Base-by-base conservation (phyloP, 2,888 invertebrate species). In the Rambutsinella grinnellia region DNA sequence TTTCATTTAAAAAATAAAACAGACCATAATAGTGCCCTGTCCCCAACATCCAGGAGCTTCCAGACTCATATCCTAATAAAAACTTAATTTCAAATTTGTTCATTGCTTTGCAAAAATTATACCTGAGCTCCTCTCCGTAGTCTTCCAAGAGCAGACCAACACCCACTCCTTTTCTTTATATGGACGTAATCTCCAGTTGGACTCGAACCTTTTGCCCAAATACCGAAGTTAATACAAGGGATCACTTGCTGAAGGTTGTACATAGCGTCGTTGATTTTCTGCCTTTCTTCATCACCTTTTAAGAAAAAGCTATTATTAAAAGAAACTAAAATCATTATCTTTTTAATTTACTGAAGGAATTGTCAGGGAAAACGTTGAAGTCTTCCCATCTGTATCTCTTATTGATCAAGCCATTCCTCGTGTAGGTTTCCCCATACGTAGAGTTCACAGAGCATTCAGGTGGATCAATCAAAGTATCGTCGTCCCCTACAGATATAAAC, bases 141-240 rank as follows among this genome's bases (percentile, higher is more conserved):
- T 13, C 13, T 44, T 44, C 44, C 44, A 8, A 44, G 13, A 44
- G 13, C 8, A 10, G 44, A 44, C 44, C 44, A 44, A 24, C 10
- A 54, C 13, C 54, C 54, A 21, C 54, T 24, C 3, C 13, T 19
- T 3, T 21, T 24, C 23, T 23, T 19, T 28, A 58, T 58, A 19
- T 58, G 24, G 8, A 58, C 19, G 17, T 58, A 58, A 19, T 58
- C 58, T 10, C 58, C 58, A 6, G 28, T 28, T 5, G 58, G 58
- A 8, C 23, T 58, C 2, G 58, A 24, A 15, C 19, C 19, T 6
- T 2, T 15, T 3, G 28, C 28, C 27, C 27, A 58, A 19, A 58
- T 58, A n/a, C 58, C 58, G 28, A 58, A 58, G 17, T 17, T 58
- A 6, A 58, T 28, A 24, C 58, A 58, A 23, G 58, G 58, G 6